phyloP scores from a whole-genome alignment of 2,113 vertebrate species.

The Myanophis thanlyinensis region DNA sequence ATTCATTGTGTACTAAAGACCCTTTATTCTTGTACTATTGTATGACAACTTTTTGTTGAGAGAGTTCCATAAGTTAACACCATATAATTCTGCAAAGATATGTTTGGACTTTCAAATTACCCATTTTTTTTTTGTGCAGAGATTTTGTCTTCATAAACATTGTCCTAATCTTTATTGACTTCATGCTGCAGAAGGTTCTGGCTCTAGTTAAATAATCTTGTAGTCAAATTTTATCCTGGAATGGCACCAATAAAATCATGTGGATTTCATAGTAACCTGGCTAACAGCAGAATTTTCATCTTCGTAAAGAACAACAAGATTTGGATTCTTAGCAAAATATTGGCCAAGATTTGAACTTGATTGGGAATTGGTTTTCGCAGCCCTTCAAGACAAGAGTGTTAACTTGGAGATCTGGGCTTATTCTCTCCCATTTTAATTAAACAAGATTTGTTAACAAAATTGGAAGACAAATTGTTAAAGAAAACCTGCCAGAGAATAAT shows the following conservation, averaged over 20 bases:
- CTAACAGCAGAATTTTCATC: neutral
- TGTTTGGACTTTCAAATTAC: neutral
- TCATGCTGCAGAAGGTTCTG: neutral
- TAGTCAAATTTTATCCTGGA: neutral
- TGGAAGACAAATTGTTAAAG: neutral
- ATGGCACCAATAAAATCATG: neutral
- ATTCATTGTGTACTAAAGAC: neutral
- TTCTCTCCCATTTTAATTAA: neutral
- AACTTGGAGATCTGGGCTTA: neutral
- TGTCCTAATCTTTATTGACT: neutral
- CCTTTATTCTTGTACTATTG: neutral
- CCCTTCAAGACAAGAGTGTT: neutral
- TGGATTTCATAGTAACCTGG: neutral
- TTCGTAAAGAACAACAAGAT: neutral
- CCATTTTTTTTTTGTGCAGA: neutral
- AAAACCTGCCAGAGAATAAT: neutral
- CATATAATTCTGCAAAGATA: neutral
- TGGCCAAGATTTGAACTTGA: neutral
- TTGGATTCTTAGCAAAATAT: neutral
- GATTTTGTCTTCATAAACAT: neutral
- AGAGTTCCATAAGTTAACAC: neutral
- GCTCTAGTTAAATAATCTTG: neutral
- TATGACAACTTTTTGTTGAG: neutral
- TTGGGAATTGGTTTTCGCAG: neutral
- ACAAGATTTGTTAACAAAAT: neutral